Evolutionary conservation across 2,797 vertebrate species (phyloP), one percentile per base, ranked within the genome.

Genomic region (Eremophila alpestris): DNA sequence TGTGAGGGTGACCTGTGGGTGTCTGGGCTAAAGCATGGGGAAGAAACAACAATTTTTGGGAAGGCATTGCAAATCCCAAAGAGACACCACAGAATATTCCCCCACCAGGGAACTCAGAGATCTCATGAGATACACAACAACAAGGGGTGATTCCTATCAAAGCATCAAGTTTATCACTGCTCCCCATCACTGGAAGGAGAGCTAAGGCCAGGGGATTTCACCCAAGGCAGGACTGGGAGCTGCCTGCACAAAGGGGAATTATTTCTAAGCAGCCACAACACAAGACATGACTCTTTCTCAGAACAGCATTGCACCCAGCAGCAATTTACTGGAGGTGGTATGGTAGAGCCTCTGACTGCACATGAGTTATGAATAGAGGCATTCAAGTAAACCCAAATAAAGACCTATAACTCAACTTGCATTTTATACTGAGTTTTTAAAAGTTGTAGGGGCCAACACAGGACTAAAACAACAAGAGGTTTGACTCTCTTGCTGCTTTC

Each of bases 321-420:
- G 95, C 84, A 89, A 91, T 91, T 97, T 89, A 89, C 85, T 83
- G 16, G 38, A 63, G 90, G 93, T 83, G 87, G 73, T 36, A 60
- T 1, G 18, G 89, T 48, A 69, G 68, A 80, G 82, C 87, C 77
- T 32, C 85, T 30, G 92, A 17, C 91, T 93, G 81, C 41, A 5
- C 56, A 11, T 5, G 52, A 78, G 40, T 69, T 95, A 91, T 96
- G 95, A 97, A 96, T 96, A 81, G 91, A 84, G 54, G 83, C 92
- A 96, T 96, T 96, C 93, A 95, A 85, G 81, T 54, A 93, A 89
- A 90, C 62, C 78, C 81, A 93, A 95, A 95, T 94, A 96, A 97
- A 96, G 92, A 76, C 93, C 46, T 77, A 41, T 83, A 91, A 90
- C 75, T 85, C 87, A 69, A 83, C 76, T 68, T 76, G 65, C 15